phyloP scores from a whole-genome alignment of 2,888 invertebrate species.

The Drymonia ruficornis region DNA sequence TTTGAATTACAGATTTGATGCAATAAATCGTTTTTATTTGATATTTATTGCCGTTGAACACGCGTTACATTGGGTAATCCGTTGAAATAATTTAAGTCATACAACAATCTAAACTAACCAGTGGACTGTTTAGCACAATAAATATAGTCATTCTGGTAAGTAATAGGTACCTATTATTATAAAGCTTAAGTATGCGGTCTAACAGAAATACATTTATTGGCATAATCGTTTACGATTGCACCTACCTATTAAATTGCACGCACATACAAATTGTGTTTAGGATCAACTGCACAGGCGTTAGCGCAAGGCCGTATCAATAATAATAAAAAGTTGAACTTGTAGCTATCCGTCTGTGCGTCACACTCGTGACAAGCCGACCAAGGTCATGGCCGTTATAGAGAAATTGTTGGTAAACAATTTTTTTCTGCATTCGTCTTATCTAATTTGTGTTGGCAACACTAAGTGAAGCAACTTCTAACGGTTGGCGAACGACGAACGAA shows the following conservation, averaged over 20 bases:
- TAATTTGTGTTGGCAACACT: neutral
- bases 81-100: neutral
- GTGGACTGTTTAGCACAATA: too few species aligned
- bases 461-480: neutral
- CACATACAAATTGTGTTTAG: neutral
- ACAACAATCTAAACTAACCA: neutral
- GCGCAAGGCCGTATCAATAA: constrained; percentile 60
- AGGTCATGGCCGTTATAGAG: constrained; percentile 35
- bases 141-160: too few species aligned
- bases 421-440: too few species aligned
- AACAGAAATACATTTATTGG: neutral
- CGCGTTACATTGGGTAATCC: neutral
- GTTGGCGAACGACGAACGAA: too few species aligned
- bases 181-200: too few species aligned
- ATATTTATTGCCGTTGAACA: constrained; percentile 18
- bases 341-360: constrained; percentile 41
- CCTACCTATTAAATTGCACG: neutral
- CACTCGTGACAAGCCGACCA: constrained; percentile 29
- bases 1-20: constrained; percentile 33
- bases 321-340: constrained; percentile 60
- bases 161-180: neutral
- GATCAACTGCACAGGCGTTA: constrained; percentile 29
- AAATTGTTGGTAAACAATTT: constrained; percentile 24
- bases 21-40: constrained; percentile 18
- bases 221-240: neutral